Evolutionary conservation across 2,113 vertebrate species (phyloP).

Genomic region (Myocastor coypus): DNA sequence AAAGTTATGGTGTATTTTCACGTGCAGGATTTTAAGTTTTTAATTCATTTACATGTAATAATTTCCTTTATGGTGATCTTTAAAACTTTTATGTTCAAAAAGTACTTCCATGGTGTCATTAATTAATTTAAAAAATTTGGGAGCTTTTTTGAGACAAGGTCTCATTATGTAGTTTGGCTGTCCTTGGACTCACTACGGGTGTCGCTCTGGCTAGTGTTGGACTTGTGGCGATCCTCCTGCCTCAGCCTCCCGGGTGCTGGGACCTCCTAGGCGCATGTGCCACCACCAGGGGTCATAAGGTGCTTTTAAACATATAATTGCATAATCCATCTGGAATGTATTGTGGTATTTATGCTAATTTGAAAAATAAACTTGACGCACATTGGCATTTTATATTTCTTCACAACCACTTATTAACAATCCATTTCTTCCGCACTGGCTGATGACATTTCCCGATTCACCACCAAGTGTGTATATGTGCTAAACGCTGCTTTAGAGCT

Average conservation of each 20-base stretch:
- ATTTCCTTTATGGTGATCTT: background rate
- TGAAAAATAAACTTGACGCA: background rate
- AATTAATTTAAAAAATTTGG: background rate
- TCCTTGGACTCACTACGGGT: background rate
- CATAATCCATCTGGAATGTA: background rate
- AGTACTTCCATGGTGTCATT: background rate
- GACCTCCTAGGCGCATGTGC: too few relatives aligned
- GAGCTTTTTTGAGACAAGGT: background rate
- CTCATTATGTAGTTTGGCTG: background rate
- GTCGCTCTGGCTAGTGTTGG: background rate
- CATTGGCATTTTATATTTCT: background rate
- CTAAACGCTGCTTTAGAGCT: background rate
- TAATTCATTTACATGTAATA: background rate
- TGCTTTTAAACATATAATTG: background rate
- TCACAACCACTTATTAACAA: background rate
- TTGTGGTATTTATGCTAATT: background rate
- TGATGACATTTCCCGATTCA: background rate
- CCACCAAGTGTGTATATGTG: background rate
- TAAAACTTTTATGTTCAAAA: background rate
- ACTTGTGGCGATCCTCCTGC: background rate
- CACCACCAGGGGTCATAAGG: background rate
- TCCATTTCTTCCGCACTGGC: background rate
- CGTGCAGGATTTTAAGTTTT: background rate
- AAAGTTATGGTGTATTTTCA: background rate
- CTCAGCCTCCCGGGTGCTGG: background rate